Evolutionary conservation across 1,140 invertebrate species (phyloP).

Genomic region (Cotesia vestalis): DNA sequence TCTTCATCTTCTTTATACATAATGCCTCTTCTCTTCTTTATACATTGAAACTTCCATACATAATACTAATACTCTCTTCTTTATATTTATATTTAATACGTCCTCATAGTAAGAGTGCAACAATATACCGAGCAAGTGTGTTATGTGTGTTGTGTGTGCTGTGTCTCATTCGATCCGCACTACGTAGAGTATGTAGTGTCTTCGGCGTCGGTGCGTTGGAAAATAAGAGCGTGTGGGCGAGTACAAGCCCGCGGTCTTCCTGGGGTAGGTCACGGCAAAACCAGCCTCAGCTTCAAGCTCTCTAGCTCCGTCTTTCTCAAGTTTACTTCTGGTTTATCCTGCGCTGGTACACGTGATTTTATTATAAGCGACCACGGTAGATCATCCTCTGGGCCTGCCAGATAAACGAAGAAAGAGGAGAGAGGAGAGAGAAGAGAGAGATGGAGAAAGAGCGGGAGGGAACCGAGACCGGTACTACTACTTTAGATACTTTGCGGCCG

Average conservation of each 20-base stretch:
- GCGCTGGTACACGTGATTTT: too few species aligned
- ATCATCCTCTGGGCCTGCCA: background rate
- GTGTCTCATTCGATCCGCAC: too few species aligned
- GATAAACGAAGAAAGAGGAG: slow-evolving; percentile 36
- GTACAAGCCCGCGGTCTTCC: slow-evolving; percentile 24
- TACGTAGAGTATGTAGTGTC: too few species aligned
- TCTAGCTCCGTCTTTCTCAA: background rate
- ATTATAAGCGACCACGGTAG: slow-evolving; percentile 1
- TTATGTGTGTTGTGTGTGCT: too few species aligned
- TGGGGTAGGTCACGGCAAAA: slow-evolving; percentile 34
- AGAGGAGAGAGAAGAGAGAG: slow-evolving; percentile 30
- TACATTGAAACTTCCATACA: too few species aligned
- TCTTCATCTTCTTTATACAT: slow-evolving; percentile 13
- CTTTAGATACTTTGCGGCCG: slow-evolving; percentile 18
- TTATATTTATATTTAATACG: too few species aligned
- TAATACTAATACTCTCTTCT: background rate
- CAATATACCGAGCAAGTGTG: too few species aligned
- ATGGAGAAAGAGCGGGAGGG: background rate
- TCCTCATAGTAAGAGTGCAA: too few species aligned
- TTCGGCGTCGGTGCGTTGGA: background rate
- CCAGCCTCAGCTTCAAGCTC: background rate
- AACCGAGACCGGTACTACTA: slow-evolving; percentile 7
- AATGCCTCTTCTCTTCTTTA: background rate
- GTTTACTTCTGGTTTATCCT: too few species aligned
- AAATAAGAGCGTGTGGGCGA: slow-evolving; percentile 31